phyloP scores from a whole-genome alignment of 2,888 invertebrate genomes.

The Pseudolycoriella hygida region DNA sequence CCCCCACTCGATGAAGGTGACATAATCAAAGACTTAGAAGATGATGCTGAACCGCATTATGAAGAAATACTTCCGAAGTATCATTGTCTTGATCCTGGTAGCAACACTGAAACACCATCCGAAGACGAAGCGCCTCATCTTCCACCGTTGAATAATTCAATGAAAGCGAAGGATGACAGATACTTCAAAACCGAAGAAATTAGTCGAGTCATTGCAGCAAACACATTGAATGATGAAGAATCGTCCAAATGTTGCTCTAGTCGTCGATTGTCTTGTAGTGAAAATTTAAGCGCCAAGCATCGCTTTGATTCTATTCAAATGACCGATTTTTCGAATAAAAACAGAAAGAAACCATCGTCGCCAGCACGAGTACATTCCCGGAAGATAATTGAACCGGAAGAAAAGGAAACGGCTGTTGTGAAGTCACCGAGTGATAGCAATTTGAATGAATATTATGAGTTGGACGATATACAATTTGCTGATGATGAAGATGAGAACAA shows the following conservation, averaged over 20 bases:
- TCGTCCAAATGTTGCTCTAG: constrained; percentile 7
- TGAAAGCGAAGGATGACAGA: constrained; percentile 27
- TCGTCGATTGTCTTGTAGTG: background rate
- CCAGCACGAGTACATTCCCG: constrained; percentile 20
- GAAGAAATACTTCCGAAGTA: constrained; percentile 33
- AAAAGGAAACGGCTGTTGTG: constrained; percentile 47
- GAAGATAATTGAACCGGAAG: constrained; percentile 24
- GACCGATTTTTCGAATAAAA: constrained; percentile 6
- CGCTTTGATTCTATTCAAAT: constrained; percentile 6
- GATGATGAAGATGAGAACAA: constrained; percentile 33
- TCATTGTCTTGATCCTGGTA: constrained; percentile 37
- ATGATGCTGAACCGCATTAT: constrained; percentile 18
- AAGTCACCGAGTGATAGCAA: constrained; percentile 39
- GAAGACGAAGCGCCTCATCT: constrained; percentile 33
- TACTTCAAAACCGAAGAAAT: constrained; percentile 14
- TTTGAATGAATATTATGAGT: constrained; percentile 35
- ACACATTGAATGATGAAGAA: constrained; percentile 8
- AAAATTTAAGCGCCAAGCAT: background rate
- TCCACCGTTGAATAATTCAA: constrained; percentile 19
- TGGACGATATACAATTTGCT: constrained; percentile 50
- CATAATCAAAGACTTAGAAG: constrained; percentile 40
- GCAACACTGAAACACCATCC: constrained; percentile 49
- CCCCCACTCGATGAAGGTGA: constrained; percentile 61
- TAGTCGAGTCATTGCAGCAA: constrained; percentile 4
- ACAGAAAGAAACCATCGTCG: constrained; percentile 21